Evolutionary conservation across 37 sponge, comb jelly and placozoan species (phyloP).

Genomic region (Chondrilla cf. caribensis): DNA sequence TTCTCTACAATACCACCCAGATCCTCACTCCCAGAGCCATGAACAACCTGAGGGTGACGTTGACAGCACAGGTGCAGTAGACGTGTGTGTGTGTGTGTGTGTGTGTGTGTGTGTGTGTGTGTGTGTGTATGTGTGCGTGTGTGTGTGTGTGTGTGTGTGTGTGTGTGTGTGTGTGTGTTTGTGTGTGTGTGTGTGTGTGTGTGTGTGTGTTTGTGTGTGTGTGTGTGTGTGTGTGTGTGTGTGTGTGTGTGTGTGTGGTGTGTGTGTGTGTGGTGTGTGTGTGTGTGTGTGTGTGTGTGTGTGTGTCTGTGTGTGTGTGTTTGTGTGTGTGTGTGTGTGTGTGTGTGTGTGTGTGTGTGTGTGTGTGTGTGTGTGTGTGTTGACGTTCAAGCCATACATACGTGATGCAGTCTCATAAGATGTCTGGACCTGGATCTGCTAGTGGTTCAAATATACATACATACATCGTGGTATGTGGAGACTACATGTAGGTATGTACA

Average conservation of each 20-base stretch:
- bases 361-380: not conserved
- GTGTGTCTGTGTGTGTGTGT: no score
- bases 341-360: conserved; percentile 16
- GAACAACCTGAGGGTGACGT: not conserved
- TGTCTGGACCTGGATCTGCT: not conserved
- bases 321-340: not conserved
- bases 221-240: conserved; percentile 12
- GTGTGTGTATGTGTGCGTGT: conserved; percentile 1
- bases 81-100: conserved; percentile 1
- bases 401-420: not conserved
- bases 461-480: no score
- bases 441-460: not conserved
- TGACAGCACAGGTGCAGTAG: not conserved
- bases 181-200: conserved; percentile 20
- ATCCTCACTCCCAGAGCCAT: not conserved
- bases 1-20: no score
- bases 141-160: conserved; percentile 20
- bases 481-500: no score
- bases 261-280: not conserved
- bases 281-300: no score
- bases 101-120: no score
- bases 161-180: not conserved
- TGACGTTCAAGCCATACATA: not conserved
- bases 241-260: not conserved
- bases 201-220: not conserved